Percentiles rank a stretch among this genome's conserved stretches.
phyloP scores from a whole-genome alignment of 2,888 invertebrate genomes.

The Macrosoma leucophasiata region DNA sequence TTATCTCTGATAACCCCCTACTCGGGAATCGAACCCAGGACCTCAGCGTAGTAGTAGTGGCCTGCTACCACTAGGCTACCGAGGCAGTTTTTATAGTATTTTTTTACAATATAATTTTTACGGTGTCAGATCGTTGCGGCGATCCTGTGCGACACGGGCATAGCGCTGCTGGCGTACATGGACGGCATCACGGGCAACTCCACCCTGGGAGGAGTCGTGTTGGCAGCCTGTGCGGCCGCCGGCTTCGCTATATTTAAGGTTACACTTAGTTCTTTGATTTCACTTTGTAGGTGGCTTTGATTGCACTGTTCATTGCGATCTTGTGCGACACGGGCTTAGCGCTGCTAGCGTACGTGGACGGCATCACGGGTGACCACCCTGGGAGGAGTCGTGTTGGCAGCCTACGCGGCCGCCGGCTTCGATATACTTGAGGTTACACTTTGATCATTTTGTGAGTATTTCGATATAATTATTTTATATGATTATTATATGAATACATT shows the following conservation, averaged over 20 bases:
- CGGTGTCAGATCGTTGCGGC: slow-evolving; percentile 98
- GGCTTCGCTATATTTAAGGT: slow-evolving; percentile 97
- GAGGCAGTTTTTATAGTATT: no score
- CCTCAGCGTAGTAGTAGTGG: no score
- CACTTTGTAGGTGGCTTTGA: no score
- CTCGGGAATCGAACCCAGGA: no score
- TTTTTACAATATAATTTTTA: no score
- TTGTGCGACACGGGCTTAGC: slow-evolving; percentile 96
- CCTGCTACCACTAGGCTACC: no score
- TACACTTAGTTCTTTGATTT: no score
- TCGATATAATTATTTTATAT: no score
- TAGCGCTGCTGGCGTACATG: slow-evolving; percentile 95
- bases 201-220: slow-evolving; percentile 91
- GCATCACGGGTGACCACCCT: slow-evolving; percentile 93
- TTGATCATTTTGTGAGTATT: no score
- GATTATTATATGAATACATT: no score
- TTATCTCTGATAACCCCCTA: no score
- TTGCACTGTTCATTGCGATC: no score
- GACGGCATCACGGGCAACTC: slow-evolving; percentile 94
- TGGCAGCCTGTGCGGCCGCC: slow-evolving; percentile 92
- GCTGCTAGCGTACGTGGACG: slow-evolving; percentile 95
- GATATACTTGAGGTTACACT: slow-evolving; percentile 98
- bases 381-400: slow-evolving; percentile 92
- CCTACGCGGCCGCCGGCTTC: slow-evolving; percentile 93
- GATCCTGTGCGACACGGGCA: slow-evolving; percentile 95